A percentile compares a stretch with the other conserved stretches of the same genome.
Evolutionary conservation across 2,113 vertebrate species (phyloP).

Genomic region (Rhinogobius similis): DNA sequence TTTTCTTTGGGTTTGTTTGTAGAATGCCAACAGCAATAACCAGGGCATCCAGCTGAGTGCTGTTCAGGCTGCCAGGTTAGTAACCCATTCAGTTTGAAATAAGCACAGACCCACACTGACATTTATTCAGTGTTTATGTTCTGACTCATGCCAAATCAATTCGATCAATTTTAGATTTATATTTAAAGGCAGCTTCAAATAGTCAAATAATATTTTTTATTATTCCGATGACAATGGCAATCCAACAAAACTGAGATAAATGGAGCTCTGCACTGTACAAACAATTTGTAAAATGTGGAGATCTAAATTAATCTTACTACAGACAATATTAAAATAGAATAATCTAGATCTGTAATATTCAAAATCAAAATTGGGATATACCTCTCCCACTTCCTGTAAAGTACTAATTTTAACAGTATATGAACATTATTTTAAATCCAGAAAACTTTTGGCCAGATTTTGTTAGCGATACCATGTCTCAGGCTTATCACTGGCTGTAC

Average conservation of each 20-base stretch:
- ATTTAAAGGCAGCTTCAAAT: too few species aligned
- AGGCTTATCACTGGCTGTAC: background rate
- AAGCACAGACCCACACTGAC: background rate
- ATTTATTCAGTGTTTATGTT: background rate
- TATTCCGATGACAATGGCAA: too few species aligned
- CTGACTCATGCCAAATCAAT: background rate
- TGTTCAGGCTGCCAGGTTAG: conserved; percentile 97
- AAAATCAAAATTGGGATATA: too few species aligned
- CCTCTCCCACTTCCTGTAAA: background rate
- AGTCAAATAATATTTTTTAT: too few species aligned
- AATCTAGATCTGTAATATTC: background rate
- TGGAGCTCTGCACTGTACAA: too few species aligned
- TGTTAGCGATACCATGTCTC: background rate
- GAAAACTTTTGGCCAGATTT: too few species aligned
- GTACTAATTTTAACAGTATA: background rate
- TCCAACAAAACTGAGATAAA: too few species aligned
- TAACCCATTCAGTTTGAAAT: background rate
- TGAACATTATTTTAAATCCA: too few species aligned
- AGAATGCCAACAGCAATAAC: conserved; percentile 99
- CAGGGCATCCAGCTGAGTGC: conserved; percentile 96
- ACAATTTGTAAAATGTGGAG: too few species aligned
- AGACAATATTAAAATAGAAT: background rate
- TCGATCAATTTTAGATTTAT: too few species aligned
- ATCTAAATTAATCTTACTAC: too few species aligned
- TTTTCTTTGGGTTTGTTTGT: conserved; percentile 32